Evolutionary conservation across 2,797 vertebrate genomes (phyloP).

Genomic region (Fistularia tabacaria): DNA sequence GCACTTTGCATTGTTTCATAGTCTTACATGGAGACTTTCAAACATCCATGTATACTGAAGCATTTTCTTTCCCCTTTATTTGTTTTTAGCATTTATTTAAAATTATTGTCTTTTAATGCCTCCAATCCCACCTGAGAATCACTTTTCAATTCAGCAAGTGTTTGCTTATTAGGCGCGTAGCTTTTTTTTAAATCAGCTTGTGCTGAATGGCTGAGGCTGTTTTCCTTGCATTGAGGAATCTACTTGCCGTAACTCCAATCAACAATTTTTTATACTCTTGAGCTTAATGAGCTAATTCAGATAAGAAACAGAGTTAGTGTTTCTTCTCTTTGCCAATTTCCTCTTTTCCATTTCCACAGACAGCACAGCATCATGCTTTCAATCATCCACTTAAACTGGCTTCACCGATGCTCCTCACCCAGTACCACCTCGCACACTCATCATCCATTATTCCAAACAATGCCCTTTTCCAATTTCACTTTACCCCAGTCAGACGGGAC

Average conservation of each 20-base stretch:
- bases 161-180: no score
- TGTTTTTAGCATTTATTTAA: no score
- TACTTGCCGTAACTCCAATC: no score
- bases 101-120: no score
- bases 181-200: no score
- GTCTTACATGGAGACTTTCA: slow-evolving; percentile 1
- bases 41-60: not conserved
- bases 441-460: slow-evolving; percentile 5
- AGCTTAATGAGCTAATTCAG: slow-evolving; percentile 6
- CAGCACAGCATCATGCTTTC: not conserved
- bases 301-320: not conserved
- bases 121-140: no score
- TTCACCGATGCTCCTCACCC: slow-evolving; percentile 2
- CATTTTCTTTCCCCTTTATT: no score
- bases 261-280: not conserved
- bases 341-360: slow-evolving; percentile 7
- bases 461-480: slow-evolving; percentile 1
- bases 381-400: slow-evolving; percentile 1
- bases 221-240: no score
- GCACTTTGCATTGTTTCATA: slow-evolving; percentile 5
- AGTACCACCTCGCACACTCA: slow-evolving; percentile 11
- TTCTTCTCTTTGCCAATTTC: slow-evolving; percentile 6
- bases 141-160: no score
- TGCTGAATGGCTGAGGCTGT: no score
- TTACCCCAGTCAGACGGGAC: slow-evolving; percentile 13